Percentiles rank a stretch among this genome's conserved stretches.
phyloP scores from a whole-genome alignment of 2,797 vertebrate genomes.

The Mormyrus hasselquistii region DNA sequence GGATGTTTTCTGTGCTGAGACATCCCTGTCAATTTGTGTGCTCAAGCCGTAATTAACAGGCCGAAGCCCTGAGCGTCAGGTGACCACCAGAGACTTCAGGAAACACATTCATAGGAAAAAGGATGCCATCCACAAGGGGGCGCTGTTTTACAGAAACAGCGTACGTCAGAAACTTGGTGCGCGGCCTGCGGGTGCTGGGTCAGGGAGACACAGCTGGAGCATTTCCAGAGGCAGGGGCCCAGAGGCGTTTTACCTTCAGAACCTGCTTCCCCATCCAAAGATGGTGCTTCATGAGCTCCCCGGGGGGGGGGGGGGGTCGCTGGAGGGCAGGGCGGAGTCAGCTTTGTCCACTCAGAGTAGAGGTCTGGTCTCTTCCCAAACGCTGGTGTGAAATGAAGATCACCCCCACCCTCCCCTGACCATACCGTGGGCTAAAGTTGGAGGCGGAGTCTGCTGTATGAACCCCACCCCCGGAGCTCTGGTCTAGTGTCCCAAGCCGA shows the following conservation, averaged over 20 bases:
- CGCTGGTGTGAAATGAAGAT: neutral
- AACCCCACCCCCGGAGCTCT: neutral
- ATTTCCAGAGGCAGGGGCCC: neutral
- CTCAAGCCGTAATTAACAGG: neutral
- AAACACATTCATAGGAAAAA: neutral
- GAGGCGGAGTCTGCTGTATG: neutral
- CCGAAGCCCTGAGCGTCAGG: neutral
- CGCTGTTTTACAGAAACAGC: neutral
- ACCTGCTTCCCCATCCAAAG: neutral
- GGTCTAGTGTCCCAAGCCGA: slow-evolving; percentile 67
- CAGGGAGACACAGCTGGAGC: neutral
- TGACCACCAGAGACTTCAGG: neutral
- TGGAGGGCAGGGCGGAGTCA: neutral
- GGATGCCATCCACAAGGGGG: neutral
- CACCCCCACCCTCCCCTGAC: neutral
- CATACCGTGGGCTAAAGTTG: neutral
- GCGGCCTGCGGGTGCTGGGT: neutral
- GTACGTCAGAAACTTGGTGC: neutral
- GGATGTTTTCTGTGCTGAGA: neutral
- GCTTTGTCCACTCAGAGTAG: neutral
- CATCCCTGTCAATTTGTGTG: neutral
- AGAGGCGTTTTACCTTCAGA: neutral
- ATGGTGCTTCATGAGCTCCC: neutral
- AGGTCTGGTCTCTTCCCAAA: neutral
- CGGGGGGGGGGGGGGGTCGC: neutral